These are phyloP conservation scores for Gambusia yucatana DNA, from an alignment of 2,797 vertebrate genomes.

Conservation along the genomic window DNA sequence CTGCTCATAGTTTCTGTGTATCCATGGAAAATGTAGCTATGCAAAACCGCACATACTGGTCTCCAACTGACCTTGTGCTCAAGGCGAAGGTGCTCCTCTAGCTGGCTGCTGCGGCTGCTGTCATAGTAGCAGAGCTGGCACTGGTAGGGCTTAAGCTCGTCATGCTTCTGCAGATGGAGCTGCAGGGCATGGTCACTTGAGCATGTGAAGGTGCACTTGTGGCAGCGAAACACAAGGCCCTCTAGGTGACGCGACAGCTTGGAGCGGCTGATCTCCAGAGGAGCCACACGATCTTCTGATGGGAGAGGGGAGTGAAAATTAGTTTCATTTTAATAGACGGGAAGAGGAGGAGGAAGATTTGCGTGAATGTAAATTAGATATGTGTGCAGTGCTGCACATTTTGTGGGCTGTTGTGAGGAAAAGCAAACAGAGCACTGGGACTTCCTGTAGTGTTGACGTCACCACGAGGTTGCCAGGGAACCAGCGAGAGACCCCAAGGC, in stretches of 20 bases:
- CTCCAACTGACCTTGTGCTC: constrained; percentile 91
- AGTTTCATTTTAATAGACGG: neutral
- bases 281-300: constrained; percentile 95
- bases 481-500: neutral
- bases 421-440: constrained; percentile 1
- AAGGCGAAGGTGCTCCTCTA: constrained; percentile 92
- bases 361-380: neutral
- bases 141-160: constrained; percentile 94
- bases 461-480: constrained; percentile 11
- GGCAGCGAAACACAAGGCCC: constrained; percentile 95
- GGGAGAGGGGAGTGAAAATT: constrained; percentile 34
- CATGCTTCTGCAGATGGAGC: constrained; percentile 96
- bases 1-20: neutral
- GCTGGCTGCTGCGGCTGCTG: constrained; percentile 90
- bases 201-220: constrained; percentile 99
- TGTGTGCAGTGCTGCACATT: neutral
- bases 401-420: neutral
- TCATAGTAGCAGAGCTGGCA: constrained; percentile 98
- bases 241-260: constrained; percentile 96
- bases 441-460: constrained; percentile 12
- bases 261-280: constrained; percentile 96
- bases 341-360: too few species aligned
- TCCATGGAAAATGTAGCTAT: constrained; percentile 1
- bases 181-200: constrained; percentile 94
- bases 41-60: constrained; percentile 6